Percentiles rank a stretch among this genome's conserved stretches.
Conservation (phyloP, 2,888 invertebrate species). For the Thelaira solivaga region DNA sequence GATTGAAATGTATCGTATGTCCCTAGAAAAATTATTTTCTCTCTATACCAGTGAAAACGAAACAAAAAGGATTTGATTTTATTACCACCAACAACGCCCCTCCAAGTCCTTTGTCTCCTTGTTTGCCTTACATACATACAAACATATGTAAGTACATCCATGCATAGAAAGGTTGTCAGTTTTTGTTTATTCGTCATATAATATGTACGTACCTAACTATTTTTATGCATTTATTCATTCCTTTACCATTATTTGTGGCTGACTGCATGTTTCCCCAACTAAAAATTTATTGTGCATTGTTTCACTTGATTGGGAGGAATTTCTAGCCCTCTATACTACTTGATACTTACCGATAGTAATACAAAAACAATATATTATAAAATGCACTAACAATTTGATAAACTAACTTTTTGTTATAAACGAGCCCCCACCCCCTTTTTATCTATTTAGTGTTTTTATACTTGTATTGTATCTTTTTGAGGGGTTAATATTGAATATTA, state of each 20-base stretch:
- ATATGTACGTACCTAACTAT: conserved; percentile 3
- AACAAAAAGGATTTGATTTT: conserved; percentile 54
- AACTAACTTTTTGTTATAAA: conserved; percentile 44
- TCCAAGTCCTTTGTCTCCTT: background rate
- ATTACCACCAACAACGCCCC: conserved; percentile 32
- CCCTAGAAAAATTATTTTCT: conserved; percentile 53
- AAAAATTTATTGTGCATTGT: background rate
- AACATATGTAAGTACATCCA: conserved; percentile 1
- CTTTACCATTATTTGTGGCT: background rate
- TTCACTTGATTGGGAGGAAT: background rate
- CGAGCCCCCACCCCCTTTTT: conserved; percentile 47
- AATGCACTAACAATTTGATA: conserved; percentile 8
- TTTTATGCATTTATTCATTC: conserved; percentile 26
- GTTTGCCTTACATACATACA: background rate
- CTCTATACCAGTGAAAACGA: conserved; percentile 58
- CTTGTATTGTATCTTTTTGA: conserved; percentile 15
- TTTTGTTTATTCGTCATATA: conserved; percentile 22
- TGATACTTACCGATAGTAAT: conserved; percentile 4
- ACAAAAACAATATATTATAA: conserved; percentile 16
- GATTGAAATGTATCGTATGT: conserved; percentile 28
- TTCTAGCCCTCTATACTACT: conserved; percentile 12
- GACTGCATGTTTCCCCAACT: conserved; percentile 5
- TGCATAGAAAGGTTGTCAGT: conserved; percentile 11
- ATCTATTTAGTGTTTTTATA: background rate
- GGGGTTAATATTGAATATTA: conserved; percentile 18